These are phyloP conservation scores for Ischnura elegans DNA, from an alignment of 2,888 invertebrate species.

Conservation along the genomic window DNA sequence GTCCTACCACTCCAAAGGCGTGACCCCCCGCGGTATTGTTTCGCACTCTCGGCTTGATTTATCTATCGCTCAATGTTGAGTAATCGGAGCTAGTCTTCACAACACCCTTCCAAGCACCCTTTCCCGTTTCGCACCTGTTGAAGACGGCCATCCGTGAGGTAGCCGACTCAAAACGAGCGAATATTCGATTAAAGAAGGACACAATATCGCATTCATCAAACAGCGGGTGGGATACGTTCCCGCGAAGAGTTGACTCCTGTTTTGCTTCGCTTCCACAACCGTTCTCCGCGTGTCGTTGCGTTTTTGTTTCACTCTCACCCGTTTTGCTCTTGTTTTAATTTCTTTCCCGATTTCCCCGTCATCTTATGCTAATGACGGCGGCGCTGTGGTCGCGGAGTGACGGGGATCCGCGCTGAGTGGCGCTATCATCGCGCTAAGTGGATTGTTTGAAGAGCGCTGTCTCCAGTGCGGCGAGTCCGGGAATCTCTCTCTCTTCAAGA, in stretches of 20 bases:
- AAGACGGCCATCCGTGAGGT: background rate
- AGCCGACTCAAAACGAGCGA: background rate
- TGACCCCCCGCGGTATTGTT: background rate
- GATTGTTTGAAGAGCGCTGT: background rate
- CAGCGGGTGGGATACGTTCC: background rate
- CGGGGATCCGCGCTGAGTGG: background rate
- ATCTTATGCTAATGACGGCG: background rate
- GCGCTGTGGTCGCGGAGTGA: background rate
- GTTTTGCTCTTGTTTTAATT: background rate
- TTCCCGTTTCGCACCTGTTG: background rate
- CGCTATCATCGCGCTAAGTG: background rate
- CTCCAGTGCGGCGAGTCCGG: background rate
- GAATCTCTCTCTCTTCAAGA: background rate
- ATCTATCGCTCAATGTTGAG: background rate
- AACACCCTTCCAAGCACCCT: background rate
- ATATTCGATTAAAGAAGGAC: background rate
- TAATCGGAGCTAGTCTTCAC: background rate
- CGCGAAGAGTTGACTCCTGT: background rate
- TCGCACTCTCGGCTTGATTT: background rate
- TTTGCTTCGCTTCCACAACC: background rate
- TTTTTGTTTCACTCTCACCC: background rate
- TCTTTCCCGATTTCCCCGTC: background rate
- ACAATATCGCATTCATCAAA: background rate
- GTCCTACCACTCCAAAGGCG: background rate
- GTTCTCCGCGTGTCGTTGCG: background rate